Evolutionary conservation across 2,113 vertebrate genomes (phyloP).

Genomic region (Hemibagrus wyckioides): DNA sequence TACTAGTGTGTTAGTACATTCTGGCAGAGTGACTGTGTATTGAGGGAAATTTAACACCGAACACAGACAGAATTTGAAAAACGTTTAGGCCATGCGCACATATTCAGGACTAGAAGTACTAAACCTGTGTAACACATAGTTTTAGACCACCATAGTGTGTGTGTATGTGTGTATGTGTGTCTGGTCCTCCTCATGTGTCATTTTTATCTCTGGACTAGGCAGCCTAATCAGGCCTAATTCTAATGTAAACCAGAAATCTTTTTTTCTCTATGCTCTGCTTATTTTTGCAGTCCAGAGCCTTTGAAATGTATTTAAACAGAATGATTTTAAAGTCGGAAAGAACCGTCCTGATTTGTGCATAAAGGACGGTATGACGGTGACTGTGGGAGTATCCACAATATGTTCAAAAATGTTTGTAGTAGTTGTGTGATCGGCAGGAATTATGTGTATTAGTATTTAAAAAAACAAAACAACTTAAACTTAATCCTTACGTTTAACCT

Average conservation of each 20-base stretch:
- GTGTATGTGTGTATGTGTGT: constrained; percentile 22
- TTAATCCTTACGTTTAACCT: not conserved
- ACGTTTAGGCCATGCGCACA: not conserved
- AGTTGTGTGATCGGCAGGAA: not conserved
- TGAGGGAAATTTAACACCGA: not conserved
- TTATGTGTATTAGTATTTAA: not conserved
- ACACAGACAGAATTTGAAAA: not conserved
- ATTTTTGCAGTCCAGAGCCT: constrained; percentile 14
- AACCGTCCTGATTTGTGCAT: not conserved
- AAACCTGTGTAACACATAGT: not conserved
- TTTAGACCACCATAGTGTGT: constrained; percentile 19
- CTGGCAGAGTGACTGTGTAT: not conserved
- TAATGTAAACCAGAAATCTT: constrained; percentile 45
- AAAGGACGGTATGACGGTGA: not conserved
- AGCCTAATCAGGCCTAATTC: constrained; percentile 35
- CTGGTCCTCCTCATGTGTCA: constrained; percentile 48
- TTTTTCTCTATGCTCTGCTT: constrained; percentile 12
- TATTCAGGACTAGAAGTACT: not conserved
- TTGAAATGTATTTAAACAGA: constrained; percentile 20
- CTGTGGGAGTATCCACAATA: constrained; percentile 6
- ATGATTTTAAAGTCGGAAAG: constrained; percentile 12
- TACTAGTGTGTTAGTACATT: not conserved
- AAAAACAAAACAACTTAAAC: not conserved
- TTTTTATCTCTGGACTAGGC: constrained; percentile 43
- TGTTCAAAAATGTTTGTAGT: not conserved